Percentiles rank a stretch among this genome's conserved stretches.
Evolutionary conservation across 2,113 vertebrate genomes (phyloP).

Genomic region (Nestor notabilis): DNA sequence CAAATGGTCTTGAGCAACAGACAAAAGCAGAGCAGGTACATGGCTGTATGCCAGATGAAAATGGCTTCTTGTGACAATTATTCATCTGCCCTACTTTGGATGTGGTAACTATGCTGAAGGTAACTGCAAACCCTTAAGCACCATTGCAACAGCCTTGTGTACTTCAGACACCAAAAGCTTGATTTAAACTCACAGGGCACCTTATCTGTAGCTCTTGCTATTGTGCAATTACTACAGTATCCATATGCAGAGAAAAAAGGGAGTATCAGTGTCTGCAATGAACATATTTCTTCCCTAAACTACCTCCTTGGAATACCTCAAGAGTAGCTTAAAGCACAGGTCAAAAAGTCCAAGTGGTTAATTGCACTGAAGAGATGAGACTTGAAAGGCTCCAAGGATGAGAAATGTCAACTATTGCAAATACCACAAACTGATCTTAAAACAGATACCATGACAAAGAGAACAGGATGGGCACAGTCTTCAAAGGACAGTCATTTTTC

Average conservation of each 20-base stretch:
- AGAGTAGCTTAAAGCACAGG: not conserved
- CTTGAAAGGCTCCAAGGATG: not conserved
- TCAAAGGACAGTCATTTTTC: not conserved
- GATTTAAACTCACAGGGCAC: not conserved
- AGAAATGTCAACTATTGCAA: not conserved
- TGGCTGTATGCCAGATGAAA: not conserved
- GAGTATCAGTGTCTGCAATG: not conserved
- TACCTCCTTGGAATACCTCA: not conserved
- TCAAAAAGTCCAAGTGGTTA: not conserved
- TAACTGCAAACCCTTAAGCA: not conserved
- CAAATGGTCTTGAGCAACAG: not conserved
- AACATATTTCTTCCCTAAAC: constrained; percentile 15
- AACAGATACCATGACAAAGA: not conserved
- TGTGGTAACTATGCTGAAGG: not conserved
- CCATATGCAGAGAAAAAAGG: not conserved
- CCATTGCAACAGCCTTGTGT: not conserved
- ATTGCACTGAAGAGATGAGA: not conserved
- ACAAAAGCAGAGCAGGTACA: not conserved
- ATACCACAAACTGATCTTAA: not conserved
- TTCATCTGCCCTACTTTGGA: not conserved
- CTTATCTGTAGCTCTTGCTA: not conserved
- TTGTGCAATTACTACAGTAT: not conserved
- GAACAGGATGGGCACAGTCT: not conserved
- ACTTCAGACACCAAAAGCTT: not conserved
- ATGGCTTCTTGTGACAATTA: not conserved